These are phyloP conservation scores for Petrosia ficiformis DNA, from an alignment of 37 sponge, comb jelly and placozoan genomes.

Conservation along the genomic window DNA sequence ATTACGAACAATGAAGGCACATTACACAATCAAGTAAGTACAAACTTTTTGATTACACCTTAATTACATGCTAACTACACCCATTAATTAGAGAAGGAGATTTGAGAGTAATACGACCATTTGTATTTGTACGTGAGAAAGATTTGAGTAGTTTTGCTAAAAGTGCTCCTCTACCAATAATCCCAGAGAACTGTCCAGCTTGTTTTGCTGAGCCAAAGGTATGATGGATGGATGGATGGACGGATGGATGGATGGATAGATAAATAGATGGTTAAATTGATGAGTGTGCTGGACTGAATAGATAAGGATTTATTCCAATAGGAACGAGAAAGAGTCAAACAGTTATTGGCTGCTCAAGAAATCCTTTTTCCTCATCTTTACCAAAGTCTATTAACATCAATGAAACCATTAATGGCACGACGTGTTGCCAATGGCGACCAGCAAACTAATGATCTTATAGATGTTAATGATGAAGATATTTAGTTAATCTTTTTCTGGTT, in stretches of 20 bases:
- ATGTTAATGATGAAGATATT: background rate
- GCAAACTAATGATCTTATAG: too few relatives aligned
- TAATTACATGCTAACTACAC: too few relatives aligned
- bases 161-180: slow-evolving; percentile 72
- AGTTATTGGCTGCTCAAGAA: slow-evolving; percentile 88
- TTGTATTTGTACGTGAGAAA: slow-evolving; percentile 87
- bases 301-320: background rate
- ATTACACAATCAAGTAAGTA: slow-evolving; percentile 78
- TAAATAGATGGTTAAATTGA: background rate
- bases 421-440: background rate
- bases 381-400: slow-evolving; percentile 68
- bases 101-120: slow-evolving; percentile 86
- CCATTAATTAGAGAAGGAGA: slow-evolving; percentile 71
- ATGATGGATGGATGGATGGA: too few relatives aligned
- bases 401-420: slow-evolving; percentile 77
- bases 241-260: too few relatives aligned
- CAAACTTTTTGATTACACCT: background rate
- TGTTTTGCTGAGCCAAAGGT: slow-evolving; percentile 95
- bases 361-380: slow-evolving; percentile 79
- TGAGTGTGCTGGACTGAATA: background rate
- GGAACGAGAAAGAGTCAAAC: slow-evolving; percentile 88
- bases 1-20: slow-evolving; percentile 93
- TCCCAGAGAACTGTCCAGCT: slow-evolving; percentile 94
- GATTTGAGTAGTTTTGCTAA: slow-evolving; percentile 81
- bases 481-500: background rate